Base-by-base conservation (phyloP, 1,140 invertebrate genomes). In the Nephila pilipes region DNA sequence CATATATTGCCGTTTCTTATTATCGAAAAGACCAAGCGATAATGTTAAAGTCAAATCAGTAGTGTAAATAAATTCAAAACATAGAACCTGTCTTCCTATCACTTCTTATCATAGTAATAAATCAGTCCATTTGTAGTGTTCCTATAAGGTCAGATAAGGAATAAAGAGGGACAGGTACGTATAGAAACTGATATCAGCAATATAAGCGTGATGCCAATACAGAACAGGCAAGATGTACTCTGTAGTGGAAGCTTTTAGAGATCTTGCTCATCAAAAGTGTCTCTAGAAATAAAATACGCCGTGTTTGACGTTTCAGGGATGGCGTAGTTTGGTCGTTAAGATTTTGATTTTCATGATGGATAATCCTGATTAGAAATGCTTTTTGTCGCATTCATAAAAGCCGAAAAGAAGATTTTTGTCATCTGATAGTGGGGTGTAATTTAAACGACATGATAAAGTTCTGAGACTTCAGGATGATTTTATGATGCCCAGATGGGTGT, bases 61-160 rank as follows among this genome's bases (percentile, higher is more conserved):
- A 32, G 83, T 32, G 55, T 85, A 85, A 85, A 85, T 85, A 85
- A 85, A 85, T 58, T 85, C 54, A 85, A 58, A 85, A 85, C 83
- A 85, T 20, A 85, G 83, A 85, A 85, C 83, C 83, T 85, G 83
- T 85, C 83, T 57, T 58, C 10, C 54, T 85, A 85, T 85, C 83
- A 32, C 0, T 29, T 5, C n/a, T 85, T 85, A 85, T 85, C 83
- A 32, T 1, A 57, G 83, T 55, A 55, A 85, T 85, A 85, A 85
- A 85, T 85, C 83, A 85, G 83, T 85, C 83, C 83, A 85, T 85
- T 85, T 85, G 83, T 85, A 85, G 83, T 85, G 83, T 85, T 85
- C 55, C 83, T 57, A 85, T 85, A 85, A 85, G 83, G 83, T 85
- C 83, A 85, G 83, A 85, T 85, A 85, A 85, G 83, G 18, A 16